Percentiles rank a stretch among this genome's conserved stretches.
phyloP scores from a whole-genome alignment of 2,797 vertebrate species.

The Phoxinus dragarum region DNA sequence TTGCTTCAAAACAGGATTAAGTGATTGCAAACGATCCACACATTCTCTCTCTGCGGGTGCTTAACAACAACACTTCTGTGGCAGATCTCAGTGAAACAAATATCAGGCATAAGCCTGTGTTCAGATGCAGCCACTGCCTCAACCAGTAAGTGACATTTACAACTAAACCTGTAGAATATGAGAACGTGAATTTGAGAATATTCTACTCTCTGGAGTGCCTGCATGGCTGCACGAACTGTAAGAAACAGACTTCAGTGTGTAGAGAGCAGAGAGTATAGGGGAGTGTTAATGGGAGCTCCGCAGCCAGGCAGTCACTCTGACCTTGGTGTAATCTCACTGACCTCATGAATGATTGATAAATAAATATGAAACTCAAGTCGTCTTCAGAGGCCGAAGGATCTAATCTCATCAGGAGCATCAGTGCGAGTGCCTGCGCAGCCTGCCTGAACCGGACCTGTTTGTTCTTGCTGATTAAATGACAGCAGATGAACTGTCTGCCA shows the following conservation, averaged over 20 bases:
- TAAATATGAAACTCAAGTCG: constrained; percentile 81
- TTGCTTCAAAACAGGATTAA: not conserved
- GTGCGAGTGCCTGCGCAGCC: constrained; percentile 59
- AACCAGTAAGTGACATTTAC: not conserved
- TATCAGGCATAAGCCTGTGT: not conserved
- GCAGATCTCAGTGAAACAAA: constrained; percentile 14
- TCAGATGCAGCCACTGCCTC: not conserved
- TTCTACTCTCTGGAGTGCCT: too few relatives aligned
- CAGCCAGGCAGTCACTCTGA: constrained; percentile 67
- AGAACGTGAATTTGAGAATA: not conserved
- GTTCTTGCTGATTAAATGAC: constrained; percentile 66
- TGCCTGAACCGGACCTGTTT: constrained; percentile 51
- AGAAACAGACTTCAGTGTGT: constrained; percentile 20
- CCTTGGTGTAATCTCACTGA: constrained; percentile 80
- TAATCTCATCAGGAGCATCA: constrained; percentile 73
- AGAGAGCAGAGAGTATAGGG: constrained; percentile 60
- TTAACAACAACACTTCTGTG: not conserved
- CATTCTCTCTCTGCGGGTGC: not conserved
- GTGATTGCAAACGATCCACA: not conserved
- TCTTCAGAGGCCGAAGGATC: constrained; percentile 69
- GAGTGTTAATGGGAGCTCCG: constrained; percentile 71
- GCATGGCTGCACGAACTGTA: too few relatives aligned
- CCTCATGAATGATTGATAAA: constrained; percentile 87
- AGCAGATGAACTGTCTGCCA: constrained; percentile 56
- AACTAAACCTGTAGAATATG: not conserved